These are phyloP conservation scores for Dendrophyllia cribrosa DNA, from an alignment of 64 coral and sea anemone genomes.

Conservation along the genomic window DNA sequence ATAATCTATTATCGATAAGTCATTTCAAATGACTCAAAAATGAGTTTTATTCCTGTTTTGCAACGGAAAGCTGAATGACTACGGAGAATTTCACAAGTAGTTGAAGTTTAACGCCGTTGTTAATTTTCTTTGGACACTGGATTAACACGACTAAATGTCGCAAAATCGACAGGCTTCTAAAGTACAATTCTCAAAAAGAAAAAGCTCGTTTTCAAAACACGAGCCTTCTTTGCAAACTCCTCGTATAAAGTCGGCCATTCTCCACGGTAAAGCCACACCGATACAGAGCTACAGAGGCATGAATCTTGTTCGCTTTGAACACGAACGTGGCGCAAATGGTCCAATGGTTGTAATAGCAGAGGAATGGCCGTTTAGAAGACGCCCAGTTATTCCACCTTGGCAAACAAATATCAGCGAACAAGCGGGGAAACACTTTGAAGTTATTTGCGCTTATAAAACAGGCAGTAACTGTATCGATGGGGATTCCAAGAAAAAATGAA, in stretches of 20 bases:
- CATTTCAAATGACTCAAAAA: too few relatives aligned
- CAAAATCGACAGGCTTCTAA: not conserved
- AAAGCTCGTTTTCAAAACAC: not conserved
- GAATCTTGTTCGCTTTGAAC: constrained; percentile 12
- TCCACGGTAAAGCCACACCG: constrained; percentile 15
- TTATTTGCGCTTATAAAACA: constrained; percentile 40
- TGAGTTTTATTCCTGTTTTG: too few relatives aligned
- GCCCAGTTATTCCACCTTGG: not conserved
- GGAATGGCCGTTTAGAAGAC: not conserved
- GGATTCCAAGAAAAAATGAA: not conserved
- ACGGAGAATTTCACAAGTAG: too few relatives aligned
- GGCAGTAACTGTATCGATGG: not conserved
- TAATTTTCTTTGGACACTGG: not conserved
- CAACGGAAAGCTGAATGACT: too few relatives aligned
- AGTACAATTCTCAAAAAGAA: not conserved
- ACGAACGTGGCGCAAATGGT: not conserved
- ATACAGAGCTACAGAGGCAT: constrained; percentile 38
- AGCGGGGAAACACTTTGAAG: constrained; percentile 22
- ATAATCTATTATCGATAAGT: too few relatives aligned
- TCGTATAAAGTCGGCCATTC: constrained; percentile 17
- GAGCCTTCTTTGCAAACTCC: not conserved
- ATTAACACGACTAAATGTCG: not conserved
- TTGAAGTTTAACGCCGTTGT: not conserved
- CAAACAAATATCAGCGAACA: not conserved
- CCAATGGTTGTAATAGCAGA: constrained; percentile 18